Evolutionary conservation across 1,140 invertebrate genomes (phyloP).

Genomic region (Melanaphis sacchari): DNA sequence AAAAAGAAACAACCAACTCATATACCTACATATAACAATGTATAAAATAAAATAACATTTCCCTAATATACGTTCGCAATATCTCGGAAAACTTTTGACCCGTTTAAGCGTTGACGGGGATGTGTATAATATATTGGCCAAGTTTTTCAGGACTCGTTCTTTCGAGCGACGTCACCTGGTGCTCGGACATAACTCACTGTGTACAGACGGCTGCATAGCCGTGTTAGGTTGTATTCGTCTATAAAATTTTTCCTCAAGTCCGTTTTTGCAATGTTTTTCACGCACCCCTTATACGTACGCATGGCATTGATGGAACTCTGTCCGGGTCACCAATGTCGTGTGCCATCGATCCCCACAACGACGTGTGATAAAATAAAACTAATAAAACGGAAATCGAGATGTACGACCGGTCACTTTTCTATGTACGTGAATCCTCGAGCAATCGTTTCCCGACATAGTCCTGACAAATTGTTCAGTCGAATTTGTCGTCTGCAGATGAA

Average conservation of each 20-base stretch:
- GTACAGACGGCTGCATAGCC: not conserved
- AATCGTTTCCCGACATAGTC: not conserved
- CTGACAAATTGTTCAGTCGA: slow-evolving; percentile 14
- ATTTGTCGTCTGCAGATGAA: not conserved
- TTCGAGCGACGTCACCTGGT: slow-evolving; percentile 41
- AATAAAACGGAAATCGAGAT: slow-evolving; percentile 42
- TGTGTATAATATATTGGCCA: slow-evolving; percentile 19
- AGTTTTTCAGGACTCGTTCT: not conserved
- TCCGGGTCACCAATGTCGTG: not conserved
- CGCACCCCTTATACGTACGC: not conserved
- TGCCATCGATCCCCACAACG: not conserved
- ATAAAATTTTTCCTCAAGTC: no score
- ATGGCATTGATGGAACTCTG: slow-evolving; percentile 20
- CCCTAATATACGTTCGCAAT: not conserved
- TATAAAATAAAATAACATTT: not conserved
- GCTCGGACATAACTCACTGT: slow-evolving; percentile 49
- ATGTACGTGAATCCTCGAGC: not conserved
- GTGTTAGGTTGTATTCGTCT: not conserved
- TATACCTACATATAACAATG: not conserved
- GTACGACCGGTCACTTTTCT: not conserved
- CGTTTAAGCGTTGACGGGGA: not conserved
- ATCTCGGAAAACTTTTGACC: slow-evolving; percentile 46
- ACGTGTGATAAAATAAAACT: slow-evolving; percentile 31
- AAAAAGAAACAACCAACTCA: not conserved
- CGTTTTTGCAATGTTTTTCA: not conserved